These are phyloP conservation scores for Trachelipus rathkii DNA, from an alignment of 1,140 invertebrate species.

Conservation along the genomic window DNA sequence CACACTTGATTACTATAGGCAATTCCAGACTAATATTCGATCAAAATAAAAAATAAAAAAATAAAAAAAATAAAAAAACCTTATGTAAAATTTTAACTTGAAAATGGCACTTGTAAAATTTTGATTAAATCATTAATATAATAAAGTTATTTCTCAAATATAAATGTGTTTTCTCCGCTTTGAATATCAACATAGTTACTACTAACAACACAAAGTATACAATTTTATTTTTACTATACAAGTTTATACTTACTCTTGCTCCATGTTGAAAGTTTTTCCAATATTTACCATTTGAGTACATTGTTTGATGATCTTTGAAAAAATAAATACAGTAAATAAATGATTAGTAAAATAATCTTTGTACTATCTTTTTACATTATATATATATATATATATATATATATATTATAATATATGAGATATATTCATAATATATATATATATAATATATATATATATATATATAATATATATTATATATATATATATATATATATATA, in stretches of 20 bases:
- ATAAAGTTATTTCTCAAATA: neutral
- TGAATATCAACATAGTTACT: neutral
- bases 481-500: too few relatives aligned
- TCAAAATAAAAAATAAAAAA: too few relatives aligned
- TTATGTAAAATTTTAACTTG: too few relatives aligned
- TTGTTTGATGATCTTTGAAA: slow-evolving; percentile 33
- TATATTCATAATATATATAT: too few relatives aligned
- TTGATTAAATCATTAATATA: neutral
- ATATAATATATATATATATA: too few relatives aligned
- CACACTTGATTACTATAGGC: too few relatives aligned
- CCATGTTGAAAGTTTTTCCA: slow-evolving; percentile 35
- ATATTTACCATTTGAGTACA: slow-evolving; percentile 37
- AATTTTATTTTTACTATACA: neutral
- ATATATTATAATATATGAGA: too few relatives aligned
- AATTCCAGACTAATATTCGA: too few relatives aligned
- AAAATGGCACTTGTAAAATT: neutral
- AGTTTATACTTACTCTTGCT: slow-evolving; percentile 33
- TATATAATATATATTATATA: too few relatives aligned
- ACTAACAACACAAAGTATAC: neutral
- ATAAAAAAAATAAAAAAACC: too few relatives aligned
- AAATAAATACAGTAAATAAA: neutral
- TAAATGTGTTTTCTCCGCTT: neutral
- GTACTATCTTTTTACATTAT: too few relatives aligned
- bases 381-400: too few relatives aligned
- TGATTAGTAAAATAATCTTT: neutral